These are phyloP conservation scores for Drosophila athabasca DNA, from an alignment of 1,140 invertebrate genomes.

Conservation along the genomic window DNA sequence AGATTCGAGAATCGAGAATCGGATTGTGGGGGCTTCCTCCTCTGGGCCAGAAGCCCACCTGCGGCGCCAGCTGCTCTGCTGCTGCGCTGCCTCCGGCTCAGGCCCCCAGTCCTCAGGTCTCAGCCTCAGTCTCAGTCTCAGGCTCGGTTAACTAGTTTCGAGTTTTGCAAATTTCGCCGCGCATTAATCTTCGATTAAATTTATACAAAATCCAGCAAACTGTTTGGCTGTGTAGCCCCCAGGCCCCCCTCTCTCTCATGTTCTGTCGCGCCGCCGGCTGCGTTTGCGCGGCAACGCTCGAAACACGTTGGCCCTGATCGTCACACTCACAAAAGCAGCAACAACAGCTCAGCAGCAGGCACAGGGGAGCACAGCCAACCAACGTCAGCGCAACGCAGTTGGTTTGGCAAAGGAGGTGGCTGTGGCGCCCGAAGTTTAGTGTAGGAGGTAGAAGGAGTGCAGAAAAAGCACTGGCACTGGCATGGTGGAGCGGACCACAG, in stretches of 20 bases:
- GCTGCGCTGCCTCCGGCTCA: background rate
- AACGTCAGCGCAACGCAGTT: background rate
- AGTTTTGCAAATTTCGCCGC: conserved; percentile 45
- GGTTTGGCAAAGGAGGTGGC: too few species aligned
- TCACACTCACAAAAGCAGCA: conserved; percentile 10
- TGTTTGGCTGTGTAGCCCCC: conserved; percentile 33
- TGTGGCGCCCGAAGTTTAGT: background rate
- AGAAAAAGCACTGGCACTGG: too few species aligned
- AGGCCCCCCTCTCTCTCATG: conserved; percentile 8
- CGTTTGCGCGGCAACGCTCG: conserved; percentile 22
- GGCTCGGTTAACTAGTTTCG: conserved; percentile 52
- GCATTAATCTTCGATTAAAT: conserved; percentile 35
- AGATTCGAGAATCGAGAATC: background rate
- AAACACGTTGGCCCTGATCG: conserved; percentile 69
- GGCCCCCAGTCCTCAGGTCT: background rate
- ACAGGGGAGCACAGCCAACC: background rate
- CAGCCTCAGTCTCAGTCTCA: conserved; percentile 10
- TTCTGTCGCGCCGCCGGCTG: conserved; percentile 36
- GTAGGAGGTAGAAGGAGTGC: too few species aligned
- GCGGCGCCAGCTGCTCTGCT: background rate
- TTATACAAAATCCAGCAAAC: conserved; percentile 18
- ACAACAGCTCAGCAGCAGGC: background rate
- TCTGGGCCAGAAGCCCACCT: conserved; percentile 8
- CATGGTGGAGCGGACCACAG: too few species aligned
- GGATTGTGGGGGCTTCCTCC: conserved; percentile 7